Conservation (phyloP, 1,140 invertebrate species). For the Aphaenogaster rudis region DNA sequence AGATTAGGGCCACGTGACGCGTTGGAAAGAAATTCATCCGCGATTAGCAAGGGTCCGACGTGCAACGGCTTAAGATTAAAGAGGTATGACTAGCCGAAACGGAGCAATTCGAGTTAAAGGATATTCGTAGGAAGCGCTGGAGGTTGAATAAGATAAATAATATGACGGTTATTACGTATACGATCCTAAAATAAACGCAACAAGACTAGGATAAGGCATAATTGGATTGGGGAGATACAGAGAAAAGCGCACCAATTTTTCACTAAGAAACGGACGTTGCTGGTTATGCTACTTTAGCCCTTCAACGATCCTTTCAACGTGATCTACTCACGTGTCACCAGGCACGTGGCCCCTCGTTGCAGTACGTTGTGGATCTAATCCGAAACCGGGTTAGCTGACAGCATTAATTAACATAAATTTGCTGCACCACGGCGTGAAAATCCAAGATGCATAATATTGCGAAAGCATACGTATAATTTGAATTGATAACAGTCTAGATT, state of each 20-base stretch:
- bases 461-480: not conserved
- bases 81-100: not conserved
- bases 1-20: slow-evolving; percentile 35
- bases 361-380: slow-evolving; percentile 19
- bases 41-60: slow-evolving; percentile 30
- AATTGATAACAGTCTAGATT: slow-evolving; percentile 19
- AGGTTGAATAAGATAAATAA: not conserved
- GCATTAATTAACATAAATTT: slow-evolving; percentile 56
- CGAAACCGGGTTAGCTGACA: slow-evolving; percentile 43
- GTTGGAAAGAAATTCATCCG: slow-evolving; percentile 43
- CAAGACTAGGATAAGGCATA: not conserved
- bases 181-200: not conserved
- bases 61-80: slow-evolving; percentile 25
- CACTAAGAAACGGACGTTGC: not conserved
- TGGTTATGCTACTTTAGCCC: not conserved
- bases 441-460: slow-evolving; percentile 30
- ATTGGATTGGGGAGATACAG: not conserved
- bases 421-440: slow-evolving; percentile 13
- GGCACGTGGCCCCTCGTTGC: not conserved
- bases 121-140: not conserved
- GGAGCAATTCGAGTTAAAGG: not conserved
- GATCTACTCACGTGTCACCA: slow-evolving; percentile 20
- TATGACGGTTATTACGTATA: not conserved
- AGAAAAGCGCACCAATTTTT: not conserved
- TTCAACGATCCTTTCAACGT: not conserved